Percentiles rank a stretch among this genome's conserved stretches.
Conservation (phyloP, 2,888 invertebrate species). For the Ennomos quercinarius region DNA sequence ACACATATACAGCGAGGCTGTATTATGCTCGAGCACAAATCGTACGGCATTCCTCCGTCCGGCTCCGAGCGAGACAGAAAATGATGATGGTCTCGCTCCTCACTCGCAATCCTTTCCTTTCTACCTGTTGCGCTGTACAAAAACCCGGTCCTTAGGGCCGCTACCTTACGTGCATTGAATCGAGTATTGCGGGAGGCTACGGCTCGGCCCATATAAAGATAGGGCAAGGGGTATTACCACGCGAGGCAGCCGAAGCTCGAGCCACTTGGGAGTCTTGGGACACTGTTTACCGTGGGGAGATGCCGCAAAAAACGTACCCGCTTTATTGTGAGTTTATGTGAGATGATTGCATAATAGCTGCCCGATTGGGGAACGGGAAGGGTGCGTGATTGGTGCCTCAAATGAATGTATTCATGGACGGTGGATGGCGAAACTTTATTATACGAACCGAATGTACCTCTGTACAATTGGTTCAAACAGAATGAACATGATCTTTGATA, state of each 20-base stretch:
- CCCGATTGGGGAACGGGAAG: constrained; percentile 69
- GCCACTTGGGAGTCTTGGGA: constrained; percentile 70
- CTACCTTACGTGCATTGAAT: constrained; percentile 85
- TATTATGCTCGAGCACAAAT: constrained; percentile 80
- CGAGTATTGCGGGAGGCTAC: constrained; percentile 81
- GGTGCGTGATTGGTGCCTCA: constrained; percentile 65
- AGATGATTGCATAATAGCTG: constrained; percentile 76
- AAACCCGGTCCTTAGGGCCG: constrained; percentile 85
- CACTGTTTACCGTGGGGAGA: constrained; percentile 74
- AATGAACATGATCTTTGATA: no score
- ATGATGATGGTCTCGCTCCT: constrained; percentile 69
- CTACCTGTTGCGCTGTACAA: constrained; percentile 85
- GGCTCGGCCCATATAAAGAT: constrained; percentile 84
- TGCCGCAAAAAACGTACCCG: constrained; percentile 67
- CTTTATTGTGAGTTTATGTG: constrained; percentile 54
- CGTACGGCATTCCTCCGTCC: constrained; percentile 83
- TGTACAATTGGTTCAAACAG: no score
- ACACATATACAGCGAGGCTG: constrained; percentile 62
- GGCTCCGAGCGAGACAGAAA: constrained; percentile 65
- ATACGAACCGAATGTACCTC: background rate
- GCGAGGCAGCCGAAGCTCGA: constrained; percentile 56
- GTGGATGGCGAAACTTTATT: constrained; percentile 4
- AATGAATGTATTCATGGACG: constrained; percentile 37
- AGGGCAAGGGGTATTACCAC: constrained; percentile 80
- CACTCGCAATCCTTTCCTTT: constrained; percentile 84